phyloP scores from a whole-genome alignment of 2,113 vertebrate species.

The Psephotus haematonotus region DNA sequence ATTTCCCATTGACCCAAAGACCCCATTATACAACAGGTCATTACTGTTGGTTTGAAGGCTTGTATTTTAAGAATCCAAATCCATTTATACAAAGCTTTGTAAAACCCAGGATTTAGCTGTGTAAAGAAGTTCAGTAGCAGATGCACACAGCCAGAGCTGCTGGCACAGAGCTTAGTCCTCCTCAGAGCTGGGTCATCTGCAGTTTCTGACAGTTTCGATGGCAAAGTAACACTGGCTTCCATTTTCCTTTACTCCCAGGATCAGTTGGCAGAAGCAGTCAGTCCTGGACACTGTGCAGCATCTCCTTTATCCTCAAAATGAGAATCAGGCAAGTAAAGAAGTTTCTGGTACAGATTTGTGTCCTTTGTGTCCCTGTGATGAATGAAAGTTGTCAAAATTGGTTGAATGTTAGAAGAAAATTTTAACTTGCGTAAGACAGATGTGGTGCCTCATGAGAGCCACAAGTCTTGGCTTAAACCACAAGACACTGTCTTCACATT shows the following conservation, averaged over 20 bases:
- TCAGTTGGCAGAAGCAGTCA: constrained; percentile 40
- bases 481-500: neutral
- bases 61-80: constrained; percentile 41
- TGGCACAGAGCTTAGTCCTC: neutral
- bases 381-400: neutral
- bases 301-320: constrained; percentile 64
- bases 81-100: constrained; percentile 59
- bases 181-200: neutral
- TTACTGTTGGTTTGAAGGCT: constrained; percentile 17
- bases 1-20: neutral
- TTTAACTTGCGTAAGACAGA: neutral
- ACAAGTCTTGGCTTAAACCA: neutral
- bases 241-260: constrained; percentile 15
- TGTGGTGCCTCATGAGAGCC: neutral
- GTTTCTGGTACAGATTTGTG: neutral
- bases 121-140: constrained; percentile 37
- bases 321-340: constrained; percentile 67
- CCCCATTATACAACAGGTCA: neutral
- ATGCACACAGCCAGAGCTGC: neutral
- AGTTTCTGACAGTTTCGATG: neutral
- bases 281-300: constrained; percentile 23
- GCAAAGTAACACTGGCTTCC: neutral
- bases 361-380: neutral
- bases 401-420: neutral
- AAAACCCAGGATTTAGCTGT: constrained; percentile 5